These are phyloP conservation scores for Galeopsomyia nigrocyanea DNA, from an alignment of 2,888 invertebrate genomes.

Conservation along the genomic window DNA sequence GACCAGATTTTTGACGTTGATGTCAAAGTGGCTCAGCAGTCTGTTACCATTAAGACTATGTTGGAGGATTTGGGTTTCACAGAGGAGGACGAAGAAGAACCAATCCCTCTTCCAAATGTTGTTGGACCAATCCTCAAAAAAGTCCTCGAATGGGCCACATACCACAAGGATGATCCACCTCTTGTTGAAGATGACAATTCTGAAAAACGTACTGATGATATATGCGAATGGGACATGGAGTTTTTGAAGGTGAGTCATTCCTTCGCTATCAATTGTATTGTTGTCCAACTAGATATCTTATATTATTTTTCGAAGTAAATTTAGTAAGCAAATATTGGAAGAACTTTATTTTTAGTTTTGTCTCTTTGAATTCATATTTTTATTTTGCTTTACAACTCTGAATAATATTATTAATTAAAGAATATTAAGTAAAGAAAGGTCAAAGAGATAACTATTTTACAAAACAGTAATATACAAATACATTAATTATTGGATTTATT, in stretches of 20 bases:
- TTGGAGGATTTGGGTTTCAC: constrained; percentile 87
- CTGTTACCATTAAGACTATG: constrained; percentile 97
- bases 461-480: too few species aligned
- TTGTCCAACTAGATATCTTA: not conserved
- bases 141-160: constrained; percentile 89
- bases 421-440: too few species aligned
- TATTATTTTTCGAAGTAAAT: not conserved
- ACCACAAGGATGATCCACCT: constrained; percentile 92
- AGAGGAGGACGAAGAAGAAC: constrained; percentile 89
- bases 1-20: constrained; percentile 94
- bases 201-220: constrained; percentile 97
- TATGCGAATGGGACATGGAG: constrained; percentile 97
- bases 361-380: too few species aligned
- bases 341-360: too few species aligned
- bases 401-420: too few species aligned
- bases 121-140: constrained; percentile 94
- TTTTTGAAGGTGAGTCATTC: constrained; percentile 79
- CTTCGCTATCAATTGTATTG: too few species aligned
- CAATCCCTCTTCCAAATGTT: constrained; percentile 94
- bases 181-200: constrained; percentile 95
- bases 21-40: constrained; percentile 94
- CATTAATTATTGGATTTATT: constrained; percentile 6
- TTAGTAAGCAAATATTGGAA: too few species aligned
- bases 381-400: too few species aligned
- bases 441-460: too few species aligned